Evolutionary conservation across 2,888 invertebrate genomes (phyloP).

Genomic region (Thymelicus lineola): DNA sequence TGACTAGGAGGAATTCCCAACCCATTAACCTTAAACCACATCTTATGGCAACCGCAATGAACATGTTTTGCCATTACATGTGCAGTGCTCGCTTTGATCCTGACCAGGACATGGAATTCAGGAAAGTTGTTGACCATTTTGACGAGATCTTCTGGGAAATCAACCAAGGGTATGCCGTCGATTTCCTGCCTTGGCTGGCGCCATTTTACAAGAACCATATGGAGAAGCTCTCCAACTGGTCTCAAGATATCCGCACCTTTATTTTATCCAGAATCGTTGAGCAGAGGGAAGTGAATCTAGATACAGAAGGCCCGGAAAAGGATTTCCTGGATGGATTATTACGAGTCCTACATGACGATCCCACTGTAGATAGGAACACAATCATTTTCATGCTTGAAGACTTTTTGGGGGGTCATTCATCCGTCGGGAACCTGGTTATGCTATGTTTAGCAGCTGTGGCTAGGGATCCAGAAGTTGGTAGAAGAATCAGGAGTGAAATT

Average conservation of each 20-base stretch:
- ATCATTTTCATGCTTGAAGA: constrained; percentile 94
- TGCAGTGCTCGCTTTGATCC: constrained; percentile 91
- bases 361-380: constrained; percentile 89
- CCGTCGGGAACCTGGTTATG: constrained; percentile 94
- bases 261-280: constrained; percentile 90
- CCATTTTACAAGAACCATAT: constrained; percentile 90
- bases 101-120: constrained; percentile 87
- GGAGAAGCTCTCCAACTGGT: constrained; percentile 88
- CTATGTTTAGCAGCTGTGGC: constrained; percentile 89
- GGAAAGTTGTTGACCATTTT: constrained; percentile 88
- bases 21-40: constrained; percentile 88
- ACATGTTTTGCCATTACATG: constrained; percentile 95
- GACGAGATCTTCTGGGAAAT: constrained; percentile 97
- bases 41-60: constrained; percentile 90
- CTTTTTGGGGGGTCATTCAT: constrained; percentile 95
- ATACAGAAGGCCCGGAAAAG: constrained; percentile 86
- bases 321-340: constrained; percentile 93
- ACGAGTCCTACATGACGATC: constrained; percentile 87
- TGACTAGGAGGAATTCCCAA: constrained; percentile 65
- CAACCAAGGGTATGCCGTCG: constrained; percentile 94
- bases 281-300: constrained; percentile 82
- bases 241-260: constrained; percentile 88
- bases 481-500: constrained; percentile 88
- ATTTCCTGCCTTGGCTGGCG: constrained; percentile 93
- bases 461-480: constrained; percentile 87